A percentile compares a stretch with the other conserved stretches of the same genome.
phyloP scores from a whole-genome alignment of 2,113 vertebrate genomes.

The Pogona vitticeps region DNA sequence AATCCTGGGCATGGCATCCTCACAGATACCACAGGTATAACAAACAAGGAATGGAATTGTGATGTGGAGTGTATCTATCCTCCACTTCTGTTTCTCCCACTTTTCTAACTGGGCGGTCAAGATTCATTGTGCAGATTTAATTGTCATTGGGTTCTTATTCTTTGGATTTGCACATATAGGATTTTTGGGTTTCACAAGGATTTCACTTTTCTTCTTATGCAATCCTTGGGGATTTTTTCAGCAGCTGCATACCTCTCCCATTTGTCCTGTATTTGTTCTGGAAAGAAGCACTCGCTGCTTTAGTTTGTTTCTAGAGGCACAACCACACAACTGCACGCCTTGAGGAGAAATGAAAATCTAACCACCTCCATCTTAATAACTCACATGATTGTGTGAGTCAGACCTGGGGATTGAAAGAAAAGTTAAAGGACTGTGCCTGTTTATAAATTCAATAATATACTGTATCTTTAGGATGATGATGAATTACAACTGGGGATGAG shows the following conservation, averaged over 20 bases:
- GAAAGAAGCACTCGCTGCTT: not conserved
- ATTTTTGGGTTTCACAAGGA: too few species aligned
- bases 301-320: not conserved
- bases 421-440: not conserved
- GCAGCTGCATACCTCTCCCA: not conserved
- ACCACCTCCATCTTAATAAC: not conserved
- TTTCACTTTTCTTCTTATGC: not conserved
- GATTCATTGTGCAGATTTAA: not conserved
- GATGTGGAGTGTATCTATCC: not conserved
- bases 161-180: too few species aligned
- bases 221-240: not conserved
- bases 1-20: too few species aligned
- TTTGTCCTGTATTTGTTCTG: not conserved
- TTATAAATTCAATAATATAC: not conserved
- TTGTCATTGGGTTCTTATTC: not conserved
- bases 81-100: not conserved
- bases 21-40: not conserved
- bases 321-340: not conserved
- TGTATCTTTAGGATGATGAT: not conserved
- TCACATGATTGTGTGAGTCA: not conserved
- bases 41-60: not conserved
- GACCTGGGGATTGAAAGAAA: not conserved
- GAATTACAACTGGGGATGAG: not conserved
- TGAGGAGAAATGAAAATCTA: not conserved
- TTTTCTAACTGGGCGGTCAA: not conserved